These are phyloP conservation scores for Scomber colias DNA, from an alignment of 2,113 vertebrate species.

Conservation along the genomic window DNA sequence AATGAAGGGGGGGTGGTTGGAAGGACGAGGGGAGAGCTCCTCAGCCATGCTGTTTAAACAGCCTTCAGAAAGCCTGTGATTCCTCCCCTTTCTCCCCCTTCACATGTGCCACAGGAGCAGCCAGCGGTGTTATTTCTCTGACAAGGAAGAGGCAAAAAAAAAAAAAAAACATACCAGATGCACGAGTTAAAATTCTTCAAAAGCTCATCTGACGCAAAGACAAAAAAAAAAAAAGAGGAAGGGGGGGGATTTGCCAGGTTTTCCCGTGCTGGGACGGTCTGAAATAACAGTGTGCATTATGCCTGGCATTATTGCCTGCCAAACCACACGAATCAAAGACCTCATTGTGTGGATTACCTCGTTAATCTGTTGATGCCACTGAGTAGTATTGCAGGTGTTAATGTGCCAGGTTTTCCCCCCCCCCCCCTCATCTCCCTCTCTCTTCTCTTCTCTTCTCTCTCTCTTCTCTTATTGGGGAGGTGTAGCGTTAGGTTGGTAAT, in stretches of 20 bases:
- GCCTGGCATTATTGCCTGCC: conserved; percentile 77
- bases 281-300: conserved; percentile 80
- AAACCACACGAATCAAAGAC: conserved; percentile 83
- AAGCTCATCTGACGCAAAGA: conserved; percentile 72
- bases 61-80: conserved; percentile 68
- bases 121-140: conserved; percentile 67
- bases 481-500: conserved; percentile 81
- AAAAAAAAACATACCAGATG: conserved; percentile 59
- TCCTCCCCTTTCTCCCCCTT: conserved; percentile 66
- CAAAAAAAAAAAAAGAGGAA: conserved; percentile 55
- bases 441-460: conserved; percentile 58
- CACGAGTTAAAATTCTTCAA: conserved; percentile 76
- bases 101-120: conserved; percentile 68
- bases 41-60: conserved; percentile 76
- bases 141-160: conserved; percentile 59
- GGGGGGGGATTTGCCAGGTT: conserved; percentile 71
- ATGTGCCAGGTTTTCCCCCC: conserved; percentile 77
- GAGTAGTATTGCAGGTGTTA: conserved; percentile 82
- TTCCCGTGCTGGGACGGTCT: conserved; percentile 75
- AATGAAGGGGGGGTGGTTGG: conserved; percentile 41
- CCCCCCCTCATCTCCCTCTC: background rate
- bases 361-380: conserved; percentile 86
- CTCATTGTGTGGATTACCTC: conserved; percentile 85
- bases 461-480: conserved; percentile 77
- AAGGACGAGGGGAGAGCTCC: conserved; percentile 44